A percentile compares a stretch with the other conserved stretches of the same genome.
phyloP scores from a whole-genome alignment of 1,140 invertebrate species.

The Neotoxoptera formosana region DNA sequence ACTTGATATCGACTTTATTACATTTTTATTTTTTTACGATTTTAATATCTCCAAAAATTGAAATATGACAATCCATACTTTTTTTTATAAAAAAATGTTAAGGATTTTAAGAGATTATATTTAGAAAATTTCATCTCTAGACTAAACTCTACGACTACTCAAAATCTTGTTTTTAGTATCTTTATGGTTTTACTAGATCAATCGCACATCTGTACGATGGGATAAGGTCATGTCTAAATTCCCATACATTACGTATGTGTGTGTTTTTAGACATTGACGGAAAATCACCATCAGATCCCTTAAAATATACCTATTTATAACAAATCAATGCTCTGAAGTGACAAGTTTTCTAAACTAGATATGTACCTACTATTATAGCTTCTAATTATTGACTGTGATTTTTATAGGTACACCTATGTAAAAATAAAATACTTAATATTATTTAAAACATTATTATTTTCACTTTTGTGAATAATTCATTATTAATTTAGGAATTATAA shows the following conservation, averaged over 20 bases:
- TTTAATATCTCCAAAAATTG: too few relatives aligned
- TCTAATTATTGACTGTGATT: neutral
- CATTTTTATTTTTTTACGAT: too few relatives aligned
- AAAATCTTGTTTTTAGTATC: neutral
- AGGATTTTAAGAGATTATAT: too few relatives aligned
- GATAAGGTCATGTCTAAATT: neutral
- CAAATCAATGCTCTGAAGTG: neutral
- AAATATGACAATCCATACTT: too few relatives aligned
- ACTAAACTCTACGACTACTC: too few relatives aligned
- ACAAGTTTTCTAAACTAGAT: neutral
- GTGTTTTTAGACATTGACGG: too few relatives aligned
- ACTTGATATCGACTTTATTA: too few relatives aligned
- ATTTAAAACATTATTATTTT: neutral
- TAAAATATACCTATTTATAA: too few relatives aligned
- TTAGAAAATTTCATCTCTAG: too few relatives aligned
- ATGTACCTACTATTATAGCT: neutral
- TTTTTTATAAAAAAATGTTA: too few relatives aligned
- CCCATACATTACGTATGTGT: too few relatives aligned
- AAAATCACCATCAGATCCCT: too few relatives aligned
- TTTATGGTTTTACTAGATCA: neutral
- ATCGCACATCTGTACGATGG: neutral
- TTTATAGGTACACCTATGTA: neutral
- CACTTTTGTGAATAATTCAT: neutral
- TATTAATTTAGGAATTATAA: neutral
- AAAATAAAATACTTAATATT: neutral